Evolutionary conservation across 2,888 invertebrate species (phyloP), one percentile per base, ranked within the genome.

Genomic region (Papilio elwesi): DNA sequence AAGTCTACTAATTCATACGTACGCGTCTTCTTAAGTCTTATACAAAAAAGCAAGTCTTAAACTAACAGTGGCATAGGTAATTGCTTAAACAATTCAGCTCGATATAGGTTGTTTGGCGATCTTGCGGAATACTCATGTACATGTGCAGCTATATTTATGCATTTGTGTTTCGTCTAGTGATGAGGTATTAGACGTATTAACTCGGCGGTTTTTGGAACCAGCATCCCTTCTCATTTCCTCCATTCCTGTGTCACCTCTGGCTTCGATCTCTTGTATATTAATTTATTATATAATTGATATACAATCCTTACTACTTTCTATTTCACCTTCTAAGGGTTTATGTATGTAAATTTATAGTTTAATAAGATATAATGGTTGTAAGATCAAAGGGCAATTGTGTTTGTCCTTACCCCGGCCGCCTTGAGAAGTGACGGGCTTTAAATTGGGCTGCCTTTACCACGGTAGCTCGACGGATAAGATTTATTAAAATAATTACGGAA

Each of bases 401-500:
- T 8, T 63, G 71, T 70, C 70, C 68, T 68, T 55, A 68, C 47
- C 47, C 49, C 13, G 36, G n/a, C 68, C 62, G 71, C 78, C 78
- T 77, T 78, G 78, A 76, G 76, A 78, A 77, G 78, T 76, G 76
- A 78, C 74, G 66, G 77, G 75, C 67, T 9, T 43, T 7, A 36
- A 63, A 73, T 70, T 71, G 74, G 71, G 76, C 71, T 73, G 38
- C 47, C 11, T 53, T 52, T 59, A 43, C 59, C n/a, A 43, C 59
- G 43, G 43, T 43, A 48, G 49, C 48, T 55, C n/a, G 5, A 52
- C 66, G 73, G 65, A 68, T 49, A 47, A n/a, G 15, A 36, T 26
- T 36, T 52, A 65, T 36, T 71, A 65, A 51, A 38, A 71, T 57
- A 65, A 71, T 65, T 57, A 48, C 51, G 57, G 38, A 13, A 65